Evolutionary conservation across 92 coral and sea anemone species (phyloP), one percentile per base, ranked within the genome.

Genomic region (Zoanthus solanderi): DNA sequence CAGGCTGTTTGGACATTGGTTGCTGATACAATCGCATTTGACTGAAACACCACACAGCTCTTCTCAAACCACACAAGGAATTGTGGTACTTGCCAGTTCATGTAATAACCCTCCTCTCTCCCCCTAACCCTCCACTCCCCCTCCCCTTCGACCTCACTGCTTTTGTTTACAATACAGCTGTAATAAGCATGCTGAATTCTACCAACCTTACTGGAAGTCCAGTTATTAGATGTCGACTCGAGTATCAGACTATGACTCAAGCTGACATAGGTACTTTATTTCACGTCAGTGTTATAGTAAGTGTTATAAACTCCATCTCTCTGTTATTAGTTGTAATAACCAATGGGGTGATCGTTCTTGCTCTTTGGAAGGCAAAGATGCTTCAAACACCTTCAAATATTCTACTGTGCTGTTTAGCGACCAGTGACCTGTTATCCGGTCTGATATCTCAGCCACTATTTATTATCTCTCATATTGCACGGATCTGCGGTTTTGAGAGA

Each of bases 371-470:
- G 47, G 85, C 76, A 18, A 81, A 28, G 45, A 81, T 81, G 75
- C 60, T 81, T 6, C 85, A 81, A n/a, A 42, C 85, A 12, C 85
- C 85, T n/a, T 81, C 85, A 28, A 81, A 81, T 16, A 66, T 81
- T 46, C 74, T 81, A 67, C 85, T 81, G 45, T 81, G 85, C 63
- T 81, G 85, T 81, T 81, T 81, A 14, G 85, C 85, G n/a, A 75
- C 66, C 76, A 81, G 76, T 47, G 85, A 81, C 76, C 85, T 81
- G 46, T 63, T 81, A 66, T 81, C 85, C 47, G 85, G 85, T 67
- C 85, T 81, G 75, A 81, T 81, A 66, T 81, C 85, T 15, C 85
- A 81, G 85, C 85, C 85, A 12, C 60, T 81, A 63, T 81, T 81
- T 81, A 81, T 81, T 18, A 66, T 45, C 16, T 81, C 85, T 28